A percentile compares a stretch with the other conserved stretches of the same genome.
Conservation (phyloP, 2,113 vertebrate species). For the Triplophysa dalaica region DNA sequence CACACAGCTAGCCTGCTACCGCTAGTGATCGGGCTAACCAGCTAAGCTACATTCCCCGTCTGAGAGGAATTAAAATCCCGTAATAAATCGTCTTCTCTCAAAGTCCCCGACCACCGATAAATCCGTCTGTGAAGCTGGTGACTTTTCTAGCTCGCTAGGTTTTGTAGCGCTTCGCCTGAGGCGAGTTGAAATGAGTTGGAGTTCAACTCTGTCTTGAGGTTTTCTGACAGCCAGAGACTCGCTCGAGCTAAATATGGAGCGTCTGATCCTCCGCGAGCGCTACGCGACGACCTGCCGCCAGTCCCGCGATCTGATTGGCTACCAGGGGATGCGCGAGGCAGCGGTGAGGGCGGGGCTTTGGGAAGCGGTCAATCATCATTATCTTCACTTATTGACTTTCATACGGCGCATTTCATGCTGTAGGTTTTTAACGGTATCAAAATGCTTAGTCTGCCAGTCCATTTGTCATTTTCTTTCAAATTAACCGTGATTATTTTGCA, state of each 20-base stretch:
- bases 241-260: conserved; percentile 76
- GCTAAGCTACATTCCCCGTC: conserved; percentile 56
- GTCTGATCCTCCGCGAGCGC: conserved; percentile 70
- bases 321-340: not conserved
- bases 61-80: conserved; percentile 35
- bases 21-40: conserved; percentile 39
- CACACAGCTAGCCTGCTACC: conserved; percentile 42
- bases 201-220: not conserved
- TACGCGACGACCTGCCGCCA: conserved; percentile 64
- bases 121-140: not conserved
- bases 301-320: conserved; percentile 52
- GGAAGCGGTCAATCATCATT: not conserved
- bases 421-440: not conserved
- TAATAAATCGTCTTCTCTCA: conserved; percentile 57
- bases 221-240: conserved; percentile 59
- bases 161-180: not conserved
- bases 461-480: too few relatives aligned
- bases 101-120: not conserved
- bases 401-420: not conserved
- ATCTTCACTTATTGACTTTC: conserved; percentile 1
- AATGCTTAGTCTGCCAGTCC: too few relatives aligned
- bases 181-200: conserved; percentile 9
- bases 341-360: not conserved
- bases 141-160: not conserved
- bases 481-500: too few relatives aligned